Evolutionary conservation across 1,140 invertebrate species (phyloP), one percentile per base, ranked within the genome.

Genomic region (Orius laevigatus): DNA sequence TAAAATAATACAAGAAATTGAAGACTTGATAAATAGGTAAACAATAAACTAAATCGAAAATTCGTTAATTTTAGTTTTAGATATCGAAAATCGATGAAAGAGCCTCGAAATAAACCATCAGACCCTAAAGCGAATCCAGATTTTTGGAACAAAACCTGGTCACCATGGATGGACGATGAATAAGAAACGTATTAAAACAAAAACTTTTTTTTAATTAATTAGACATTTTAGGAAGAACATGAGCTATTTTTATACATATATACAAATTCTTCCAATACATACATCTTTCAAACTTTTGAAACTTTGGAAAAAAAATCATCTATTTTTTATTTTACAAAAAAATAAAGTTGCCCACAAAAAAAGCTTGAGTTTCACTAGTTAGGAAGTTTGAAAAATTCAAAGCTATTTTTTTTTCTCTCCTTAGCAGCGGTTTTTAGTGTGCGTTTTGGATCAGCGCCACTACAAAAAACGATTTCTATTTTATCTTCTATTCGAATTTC

Each of bases 161-260:
- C 16, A n/a, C 11, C 11, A 25, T 43, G 41, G 14, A 43, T 43
- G 3, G 41, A 43, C 3, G 6, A 12, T 43, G 15, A 18, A 20
- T 18, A 25, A n/a, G 12, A 16, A 20, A 25, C 11, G 41, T 6
- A 11, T 11, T 12, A 43, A 43, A 14, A 43, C 11, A 14, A 12
- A 43, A 43, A 43, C 41, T 33, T 35, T 33, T 18, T 25, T 9
- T 3, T n/a, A 43, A 35, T 50, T 50, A 35, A 50, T 45, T 46
- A 33, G 33, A 46, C 41, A 50, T 38, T 16, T 38, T 41, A 45
- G 49, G 49, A 50, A 45, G 41, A 44, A 50, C 48, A 49, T 49
- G 48, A 49, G 48, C 48, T 49, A 49, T 40, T 46, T 46, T 46
- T 12, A 34, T 34, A 31, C 32, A 34, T 42, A 46, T 46, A 25